These are phyloP conservation scores for Thrips palmi DNA, from an alignment of 1,140 invertebrate genomes.

Conservation along the genomic window DNA sequence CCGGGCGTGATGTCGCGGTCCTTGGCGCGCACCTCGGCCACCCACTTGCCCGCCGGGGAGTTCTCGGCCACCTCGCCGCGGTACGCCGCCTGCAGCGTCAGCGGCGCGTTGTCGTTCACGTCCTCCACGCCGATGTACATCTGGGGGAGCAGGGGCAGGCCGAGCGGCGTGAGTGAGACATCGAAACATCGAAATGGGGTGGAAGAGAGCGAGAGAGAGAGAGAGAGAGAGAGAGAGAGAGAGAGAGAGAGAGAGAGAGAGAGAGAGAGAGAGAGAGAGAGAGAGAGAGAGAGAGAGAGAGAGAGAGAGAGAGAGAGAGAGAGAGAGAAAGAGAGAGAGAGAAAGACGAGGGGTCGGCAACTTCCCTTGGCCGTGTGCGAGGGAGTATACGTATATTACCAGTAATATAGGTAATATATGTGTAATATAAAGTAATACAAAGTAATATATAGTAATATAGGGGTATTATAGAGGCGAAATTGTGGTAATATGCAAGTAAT, in stretches of 20 bases:
- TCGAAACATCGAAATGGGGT: too few species aligned
- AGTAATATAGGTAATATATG: too few species aligned
- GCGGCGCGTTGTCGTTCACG: conserved; percentile 84
- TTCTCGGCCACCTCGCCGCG: conserved; percentile 68
- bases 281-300: conserved; percentile 12
- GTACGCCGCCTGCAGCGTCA: conserved; percentile 73
- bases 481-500: too few species aligned
- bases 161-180: not conserved
- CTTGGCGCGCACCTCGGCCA: conserved; percentile 56
- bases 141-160: conserved; percentile 28
- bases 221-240: not conserved
- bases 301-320: conserved; percentile 11
- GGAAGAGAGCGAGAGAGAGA: too few species aligned
- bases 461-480: too few species aligned
- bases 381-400: too few species aligned
- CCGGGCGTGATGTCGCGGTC: conserved; percentile 57
- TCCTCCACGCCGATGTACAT: conserved; percentile 80
- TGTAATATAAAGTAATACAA: too few species aligned
- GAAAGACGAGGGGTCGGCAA: too few species aligned
- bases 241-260: not conserved
- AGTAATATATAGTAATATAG: too few species aligned
- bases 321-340: not conserved
- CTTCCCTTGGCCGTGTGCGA: too few species aligned
- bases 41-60: conserved; percentile 46
- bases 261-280: too few species aligned